Evolutionary conservation across 2,113 vertebrate species (phyloP).

Genomic region (Nycticryphes semicollaris): DNA sequence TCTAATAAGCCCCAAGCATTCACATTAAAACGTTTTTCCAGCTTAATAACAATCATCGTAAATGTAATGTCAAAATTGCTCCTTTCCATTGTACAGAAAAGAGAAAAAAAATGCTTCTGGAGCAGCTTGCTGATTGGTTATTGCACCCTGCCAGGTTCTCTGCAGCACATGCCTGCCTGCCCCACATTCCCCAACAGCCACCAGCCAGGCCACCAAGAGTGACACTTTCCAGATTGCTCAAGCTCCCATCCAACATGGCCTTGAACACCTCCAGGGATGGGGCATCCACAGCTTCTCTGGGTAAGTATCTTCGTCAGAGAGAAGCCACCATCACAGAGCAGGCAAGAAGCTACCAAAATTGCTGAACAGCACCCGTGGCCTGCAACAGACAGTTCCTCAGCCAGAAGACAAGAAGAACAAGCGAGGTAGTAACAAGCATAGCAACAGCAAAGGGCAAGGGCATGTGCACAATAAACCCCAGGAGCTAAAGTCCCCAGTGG

Average conservation of each 20-base stretch:
- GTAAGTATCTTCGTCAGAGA: accelerated
- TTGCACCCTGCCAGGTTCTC: background rate
- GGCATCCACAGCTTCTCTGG: background rate
- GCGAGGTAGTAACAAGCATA: accelerated
- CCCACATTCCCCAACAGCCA: accelerated
- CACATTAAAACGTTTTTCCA: background rate
- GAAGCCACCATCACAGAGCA: background rate
- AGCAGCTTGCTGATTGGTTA: background rate
- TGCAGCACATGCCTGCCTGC: background rate
- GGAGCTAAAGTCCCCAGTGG: background rate
- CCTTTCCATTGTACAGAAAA: background rate
- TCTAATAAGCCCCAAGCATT: background rate
- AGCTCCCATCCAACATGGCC: background rate
- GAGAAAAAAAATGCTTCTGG: background rate
- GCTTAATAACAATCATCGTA: conserved; percentile 3
- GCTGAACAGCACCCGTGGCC: background rate
- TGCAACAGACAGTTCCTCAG: accelerated
- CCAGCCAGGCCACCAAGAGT: background rate
- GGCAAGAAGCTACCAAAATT: background rate
- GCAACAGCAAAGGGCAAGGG: background rate
- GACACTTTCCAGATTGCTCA: background rate
- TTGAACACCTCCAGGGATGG: background rate
- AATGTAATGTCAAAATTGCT: background rate
- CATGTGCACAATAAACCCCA: accelerated
- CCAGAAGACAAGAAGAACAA: background rate